Base-by-base conservation (phyloP, 1,140 invertebrate genomes). In the Drosophila sproati region DNA sequence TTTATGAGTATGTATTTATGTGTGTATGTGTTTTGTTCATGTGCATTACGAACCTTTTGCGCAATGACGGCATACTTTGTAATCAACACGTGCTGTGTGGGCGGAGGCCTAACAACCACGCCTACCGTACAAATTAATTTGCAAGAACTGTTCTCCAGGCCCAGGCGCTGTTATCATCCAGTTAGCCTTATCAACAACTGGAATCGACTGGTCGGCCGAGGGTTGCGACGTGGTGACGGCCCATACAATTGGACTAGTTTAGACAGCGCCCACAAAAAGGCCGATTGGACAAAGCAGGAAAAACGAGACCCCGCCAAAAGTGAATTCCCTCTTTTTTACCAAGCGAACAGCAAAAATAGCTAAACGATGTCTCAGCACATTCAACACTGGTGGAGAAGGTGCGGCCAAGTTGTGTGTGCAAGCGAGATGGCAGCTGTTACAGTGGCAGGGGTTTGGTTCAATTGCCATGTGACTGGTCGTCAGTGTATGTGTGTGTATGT, bases 231-330 rank as follows among this genome's bases (percentile, higher is more conserved):
- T 62, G 63, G 37, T 68, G 71, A 50, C 71, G 51, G 57, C 28
- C 62, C 51, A 69, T 68, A 69, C 70, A 71, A 72, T 77, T 76
- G 73, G 73, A 76, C 73, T 83, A 80, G 82, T 88, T 83, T 81
- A 77, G 80, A 88, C 82, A 88, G 85, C 83, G 83, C 85, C 85
- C 85, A 82, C 85, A 88, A 87, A 88, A 80, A 86, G 82, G 80
- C 83, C 86, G 86, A 89, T 88, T 88, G 80, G 87, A 82, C 85
- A 82, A 90, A 85, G 80, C 81, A 89, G 85, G 81, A 90, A 92
- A 92, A 92, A 92, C 86, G 78, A 92, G 91, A 92, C 91, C 91
- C 91, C 91, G 91, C 91, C 91, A 92, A 92, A 92, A 92, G 91
- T 92, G 86, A 92, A 92, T 92, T 92, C 91, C 91, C 91, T 92